Evolutionary conservation across 2,888 invertebrate genomes (phyloP).

Genomic region (Drosophila flavopinicola): DNA sequence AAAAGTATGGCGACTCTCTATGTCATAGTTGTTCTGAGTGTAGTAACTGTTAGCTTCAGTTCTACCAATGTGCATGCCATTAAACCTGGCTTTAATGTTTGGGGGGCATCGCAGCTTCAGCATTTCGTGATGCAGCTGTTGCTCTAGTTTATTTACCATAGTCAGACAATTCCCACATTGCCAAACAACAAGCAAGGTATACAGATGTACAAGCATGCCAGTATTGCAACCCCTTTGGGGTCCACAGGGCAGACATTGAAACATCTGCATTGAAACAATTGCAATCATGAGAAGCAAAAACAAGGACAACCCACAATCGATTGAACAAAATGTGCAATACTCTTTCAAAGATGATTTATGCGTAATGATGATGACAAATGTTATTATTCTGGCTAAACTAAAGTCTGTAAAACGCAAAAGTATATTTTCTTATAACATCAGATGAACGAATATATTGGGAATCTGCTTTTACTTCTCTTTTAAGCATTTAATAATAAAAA

Average conservation of each 20-base stretch:
- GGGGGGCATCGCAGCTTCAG: not conserved
- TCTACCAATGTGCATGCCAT: slow-evolving; percentile 24
- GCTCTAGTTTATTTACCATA: slow-evolving; percentile 36
- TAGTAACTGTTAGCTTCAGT: slow-evolving; percentile 6
- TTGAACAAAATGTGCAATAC: slow-evolving; percentile 6
- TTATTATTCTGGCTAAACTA: no score
- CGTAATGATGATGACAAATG: no score
- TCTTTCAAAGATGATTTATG: slow-evolving; percentile 5
- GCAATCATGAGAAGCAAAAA: slow-evolving; percentile 16
- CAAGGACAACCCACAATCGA: not conserved
- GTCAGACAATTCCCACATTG: slow-evolving; percentile 33
- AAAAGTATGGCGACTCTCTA: no score
- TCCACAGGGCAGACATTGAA: slow-evolving; percentile 16
- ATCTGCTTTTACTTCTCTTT: no score
- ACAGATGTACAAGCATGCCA: not conserved
- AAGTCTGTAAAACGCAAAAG: no score
- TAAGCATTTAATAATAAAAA: no score
- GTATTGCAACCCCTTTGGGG: not conserved
- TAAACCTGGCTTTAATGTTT: slow-evolving; percentile 25
- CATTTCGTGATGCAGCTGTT: slow-evolving; percentile 35
- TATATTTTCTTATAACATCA: no score
- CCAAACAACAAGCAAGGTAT: slow-evolving; percentile 10
- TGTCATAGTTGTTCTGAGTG: not conserved
- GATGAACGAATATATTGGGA: no score
- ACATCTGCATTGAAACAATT: slow-evolving; percentile 32